Percentiles rank a stretch among this genome's conserved stretches.
These are phyloP conservation scores for Trissoscelio sp. DNA, from an alignment of 2,888 invertebrate species.

Conservation along the genomic window DNA sequence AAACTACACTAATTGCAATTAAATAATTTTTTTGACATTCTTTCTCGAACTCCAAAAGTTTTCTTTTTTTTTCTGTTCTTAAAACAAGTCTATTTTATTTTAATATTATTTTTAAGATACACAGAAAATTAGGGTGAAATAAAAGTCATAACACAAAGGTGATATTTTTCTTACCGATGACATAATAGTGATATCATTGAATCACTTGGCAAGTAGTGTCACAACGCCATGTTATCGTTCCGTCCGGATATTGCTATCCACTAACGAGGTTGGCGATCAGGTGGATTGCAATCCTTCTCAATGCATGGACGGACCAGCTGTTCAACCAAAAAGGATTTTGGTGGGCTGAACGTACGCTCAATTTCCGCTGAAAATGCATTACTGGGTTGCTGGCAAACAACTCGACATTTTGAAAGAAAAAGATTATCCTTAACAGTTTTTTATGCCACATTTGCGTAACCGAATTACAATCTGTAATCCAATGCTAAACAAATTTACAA, in stretches of 20 bases:
- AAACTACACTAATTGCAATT: slow-evolving; percentile 20
- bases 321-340: slow-evolving; percentile 51
- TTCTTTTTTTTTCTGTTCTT: too few relatives aligned
- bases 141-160: too few relatives aligned
- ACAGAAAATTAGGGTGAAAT: too few relatives aligned
- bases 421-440: slow-evolving; percentile 4
- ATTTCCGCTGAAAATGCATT: slow-evolving; percentile 48
- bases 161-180: slow-evolving; percentile 11
- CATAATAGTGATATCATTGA: slow-evolving; percentile 10
- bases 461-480: not conserved
- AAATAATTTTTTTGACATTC: not conserved
- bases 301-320: slow-evolving; percentile 48
- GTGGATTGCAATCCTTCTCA: slow-evolving; percentile 43
- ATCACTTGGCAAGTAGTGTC: slow-evolving; percentile 38
- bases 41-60: not conserved
- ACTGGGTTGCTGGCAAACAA: slow-evolving; percentile 24
- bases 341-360: slow-evolving; percentile 24
- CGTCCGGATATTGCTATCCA: slow-evolving; percentile 31
- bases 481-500: not conserved
- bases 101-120: too few relatives aligned
- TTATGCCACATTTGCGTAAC: not conserved
- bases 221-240: slow-evolving; percentile 8
- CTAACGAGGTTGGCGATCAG: slow-evolving; percentile 46
- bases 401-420: slow-evolving; percentile 19
- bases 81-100: too few relatives aligned